phyloP scores from a whole-genome alignment of 2,113 vertebrate genomes.

The Gracilinanus agilis region DNA sequence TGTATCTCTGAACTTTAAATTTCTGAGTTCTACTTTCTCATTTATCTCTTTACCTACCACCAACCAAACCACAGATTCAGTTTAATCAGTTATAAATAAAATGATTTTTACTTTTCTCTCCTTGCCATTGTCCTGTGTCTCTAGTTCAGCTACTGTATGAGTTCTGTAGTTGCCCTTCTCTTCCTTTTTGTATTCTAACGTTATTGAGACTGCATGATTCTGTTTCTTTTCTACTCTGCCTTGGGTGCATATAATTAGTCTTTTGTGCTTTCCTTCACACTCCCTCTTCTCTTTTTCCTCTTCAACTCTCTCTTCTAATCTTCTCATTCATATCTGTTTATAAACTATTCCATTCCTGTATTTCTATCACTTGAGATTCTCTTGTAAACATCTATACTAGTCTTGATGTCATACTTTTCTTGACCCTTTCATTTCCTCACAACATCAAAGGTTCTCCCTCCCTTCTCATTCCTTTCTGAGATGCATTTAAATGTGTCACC shows the following conservation, averaged over 20 bases:
- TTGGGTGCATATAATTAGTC: neutral
- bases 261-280: neutral
- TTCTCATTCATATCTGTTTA: neutral
- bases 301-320: neutral
- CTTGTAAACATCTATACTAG: neutral
- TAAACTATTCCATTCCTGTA: neutral
- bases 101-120: neutral
- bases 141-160: neutral
- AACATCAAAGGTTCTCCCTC: neutral
- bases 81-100: neutral
- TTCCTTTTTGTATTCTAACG: neutral
- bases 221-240: neutral
- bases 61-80: neutral
- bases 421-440: neutral
- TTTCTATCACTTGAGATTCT: neutral
- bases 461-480: neutral
- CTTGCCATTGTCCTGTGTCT: neutral
- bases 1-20: neutral
- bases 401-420: neutral
- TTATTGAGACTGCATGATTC: neutral
- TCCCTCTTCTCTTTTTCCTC: neutral
- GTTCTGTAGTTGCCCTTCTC: neutral
- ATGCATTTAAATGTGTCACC: neutral
- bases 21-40: neutral
- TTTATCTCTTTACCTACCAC: neutral